Base-by-base conservation (phyloP, 2,113 vertebrate genomes). In the Spea multiplicata region DNA sequence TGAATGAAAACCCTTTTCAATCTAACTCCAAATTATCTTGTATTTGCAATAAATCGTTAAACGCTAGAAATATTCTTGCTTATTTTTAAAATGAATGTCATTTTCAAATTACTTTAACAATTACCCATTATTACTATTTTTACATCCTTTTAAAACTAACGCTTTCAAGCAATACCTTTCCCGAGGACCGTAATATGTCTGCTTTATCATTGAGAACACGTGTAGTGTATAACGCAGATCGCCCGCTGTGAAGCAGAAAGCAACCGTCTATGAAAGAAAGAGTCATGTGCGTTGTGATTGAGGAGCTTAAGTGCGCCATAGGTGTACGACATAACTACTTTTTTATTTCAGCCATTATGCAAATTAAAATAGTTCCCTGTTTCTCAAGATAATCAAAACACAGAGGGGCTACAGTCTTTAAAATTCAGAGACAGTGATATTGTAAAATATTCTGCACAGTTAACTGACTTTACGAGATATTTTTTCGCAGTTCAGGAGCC, bases 401-500 rank as follows among this genome's bases (percentile, higher is more conserved):
- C 73, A 83, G 70, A 73, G 14, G 73, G 30, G 48, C 68, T 4
- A 66, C 16, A 53, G 48, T 81, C 61, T 81, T 84, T 84, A 81
- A 66, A 77, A 84, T 61, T 82, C 74, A 73, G 73, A 66, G 66
- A 75, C 64, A 81, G 62, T 71, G 68, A 82, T 84, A 78, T 75
- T 80, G 44, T 80, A 73, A 81, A 74, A 83, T 84, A 81, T 82
- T 85, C 78, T 81, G 55, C 52, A 83, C 76, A 82, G 80, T 81
- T 82, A 83, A 65, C 65, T 83, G 73, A 81, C 78, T 84, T 87
- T 81, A 82, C 79, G 73, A 81, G 71, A 57, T 72, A 30, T 84
- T 82, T 78, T 81, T 84, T 81, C 78, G 79, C 83, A 86, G 66
- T 84, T 86, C 48, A 77, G 73, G 81, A 84, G 68, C 74, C 79